Base-by-base conservation (phyloP, 1,140 invertebrate species). In the Caerostris darwini region DNA sequence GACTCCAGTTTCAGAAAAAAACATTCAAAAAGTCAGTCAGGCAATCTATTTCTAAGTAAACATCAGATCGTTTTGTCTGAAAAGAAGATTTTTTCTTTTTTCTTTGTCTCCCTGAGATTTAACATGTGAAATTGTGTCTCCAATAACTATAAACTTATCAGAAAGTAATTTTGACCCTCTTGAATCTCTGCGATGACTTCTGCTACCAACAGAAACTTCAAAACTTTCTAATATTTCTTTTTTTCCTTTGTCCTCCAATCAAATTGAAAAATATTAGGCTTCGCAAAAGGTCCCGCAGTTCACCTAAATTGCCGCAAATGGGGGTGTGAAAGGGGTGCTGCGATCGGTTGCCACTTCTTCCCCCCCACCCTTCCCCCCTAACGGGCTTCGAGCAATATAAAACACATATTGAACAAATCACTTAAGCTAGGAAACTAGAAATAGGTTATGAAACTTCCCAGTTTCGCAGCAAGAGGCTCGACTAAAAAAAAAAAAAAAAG, bases 341-440 rank as follows among this genome's bases (percentile, higher is more conserved):
- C 8, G 57, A 19, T 50, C 17, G 7, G 85, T 17, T 12, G 14
- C 3, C 17, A 4, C 3, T 7, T 87, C 19, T 50, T 61, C 0
- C 14, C 6, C 12, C 50, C 14, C 34, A n/a, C 34, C 34, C 14
- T 5, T 34, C 34, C 50, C 5, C 17, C 53, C 54, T 7, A 54
- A 67, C 14, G 57, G n/a, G 59, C 64, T 53, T 2, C 5, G 50
- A 61, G 87, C 87, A 69, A 89, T 89, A 89, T 56, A 89, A 61
- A 89, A 89, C 87, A 89, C 64, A 89, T 89, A 89, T 89, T 89
- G 87, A 56, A 89, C 87, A 89, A 89, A 89, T 89, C 87, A 89
- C 87, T 89, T 89, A 89, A 89, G 57, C 14, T 71, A 54, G 50
- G 87, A 69, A 89, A 71, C 87, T 50, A 69, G 87, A 71, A 89